These are phyloP conservation scores for Hesperia comma DNA, from an alignment of 2,888 invertebrate species.

Conservation along the genomic window DNA sequence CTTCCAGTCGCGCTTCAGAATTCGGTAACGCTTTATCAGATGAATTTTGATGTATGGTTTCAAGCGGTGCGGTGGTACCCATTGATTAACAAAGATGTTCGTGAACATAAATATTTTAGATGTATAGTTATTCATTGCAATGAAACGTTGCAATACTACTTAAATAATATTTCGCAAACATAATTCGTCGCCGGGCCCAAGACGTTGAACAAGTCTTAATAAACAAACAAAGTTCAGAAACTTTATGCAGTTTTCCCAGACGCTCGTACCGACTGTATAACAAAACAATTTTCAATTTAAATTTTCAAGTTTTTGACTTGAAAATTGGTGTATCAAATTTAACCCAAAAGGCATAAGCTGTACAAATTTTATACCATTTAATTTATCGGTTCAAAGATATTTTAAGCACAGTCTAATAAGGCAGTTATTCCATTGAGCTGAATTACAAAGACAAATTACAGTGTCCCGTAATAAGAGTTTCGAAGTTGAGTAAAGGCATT, in stretches of 20 bases:
- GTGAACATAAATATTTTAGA: too few relatives aligned
- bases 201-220: constrained; percentile 29
- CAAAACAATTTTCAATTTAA: constrained; percentile 37
- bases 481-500: constrained; percentile 34
- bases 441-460: constrained; percentile 34
- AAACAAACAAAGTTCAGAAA: constrained; percentile 30
- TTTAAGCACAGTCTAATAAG: constrained; percentile 10
- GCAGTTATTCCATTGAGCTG: background rate
- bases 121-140: background rate
- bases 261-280: constrained; percentile 29
- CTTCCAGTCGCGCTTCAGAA: too few relatives aligned
- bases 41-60: too few relatives aligned
- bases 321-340: constrained; percentile 26
- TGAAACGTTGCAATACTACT: constrained; percentile 5
- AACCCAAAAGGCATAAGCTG: constrained; percentile 21
- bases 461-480: constrained; percentile 32
- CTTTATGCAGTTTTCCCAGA: constrained; percentile 32
- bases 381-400: constrained; percentile 11
- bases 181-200: constrained; percentile 6
- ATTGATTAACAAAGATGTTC: too few relatives aligned
- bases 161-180: background rate
- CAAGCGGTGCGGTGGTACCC: too few relatives aligned
- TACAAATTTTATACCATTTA: constrained; percentile 6
- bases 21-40: too few relatives aligned
- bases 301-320: constrained; percentile 31